These are phyloP conservation scores for Melanotaenia trifasciata DNA, from an alignment of 2,797 vertebrate species.

Conservation along the genomic window DNA sequence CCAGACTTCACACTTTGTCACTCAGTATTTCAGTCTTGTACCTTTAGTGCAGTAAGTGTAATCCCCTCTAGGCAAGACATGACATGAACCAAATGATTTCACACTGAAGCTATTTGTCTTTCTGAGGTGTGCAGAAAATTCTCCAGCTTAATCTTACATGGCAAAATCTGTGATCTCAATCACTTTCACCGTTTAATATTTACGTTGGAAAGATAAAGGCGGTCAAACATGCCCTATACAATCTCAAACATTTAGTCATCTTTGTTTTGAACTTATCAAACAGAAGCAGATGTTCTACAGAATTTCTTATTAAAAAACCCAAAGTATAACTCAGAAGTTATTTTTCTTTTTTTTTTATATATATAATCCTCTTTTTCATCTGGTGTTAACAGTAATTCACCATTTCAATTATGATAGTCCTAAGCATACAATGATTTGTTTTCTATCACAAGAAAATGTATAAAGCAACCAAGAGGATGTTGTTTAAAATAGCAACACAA, in stretches of 20 bases:
- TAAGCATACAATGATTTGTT: not conserved
- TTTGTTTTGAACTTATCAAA: not conserved
- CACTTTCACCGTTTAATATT: constrained; percentile 25
- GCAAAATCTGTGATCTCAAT: constrained; percentile 26
- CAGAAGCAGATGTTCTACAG: not conserved
- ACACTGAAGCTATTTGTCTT: constrained; percentile 76
- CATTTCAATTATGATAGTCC: not conserved
- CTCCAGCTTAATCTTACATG: constrained; percentile 10
- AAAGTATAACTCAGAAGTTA: no score
- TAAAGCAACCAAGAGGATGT: constrained; percentile 8
- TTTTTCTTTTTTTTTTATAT: no score
- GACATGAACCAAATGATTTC: constrained; percentile 81
- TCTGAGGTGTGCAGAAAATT: constrained; percentile 17
- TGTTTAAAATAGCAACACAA: constrained; percentile 2
- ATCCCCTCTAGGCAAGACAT: constrained; percentile 78
- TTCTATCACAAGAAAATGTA: not conserved
- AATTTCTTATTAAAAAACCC: no score
- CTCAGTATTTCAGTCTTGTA: constrained; percentile 65
- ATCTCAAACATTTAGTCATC: not conserved
- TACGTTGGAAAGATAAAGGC: not conserved
- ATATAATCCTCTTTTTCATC: no score
- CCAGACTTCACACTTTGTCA: constrained; percentile 83
- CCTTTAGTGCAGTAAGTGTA: constrained; percentile 65
- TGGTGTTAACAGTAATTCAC: no score
- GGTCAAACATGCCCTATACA: no score